phyloP scores from a whole-genome alignment of 2,113 vertebrate species.

The Trochalopteron elliotii region DNA sequence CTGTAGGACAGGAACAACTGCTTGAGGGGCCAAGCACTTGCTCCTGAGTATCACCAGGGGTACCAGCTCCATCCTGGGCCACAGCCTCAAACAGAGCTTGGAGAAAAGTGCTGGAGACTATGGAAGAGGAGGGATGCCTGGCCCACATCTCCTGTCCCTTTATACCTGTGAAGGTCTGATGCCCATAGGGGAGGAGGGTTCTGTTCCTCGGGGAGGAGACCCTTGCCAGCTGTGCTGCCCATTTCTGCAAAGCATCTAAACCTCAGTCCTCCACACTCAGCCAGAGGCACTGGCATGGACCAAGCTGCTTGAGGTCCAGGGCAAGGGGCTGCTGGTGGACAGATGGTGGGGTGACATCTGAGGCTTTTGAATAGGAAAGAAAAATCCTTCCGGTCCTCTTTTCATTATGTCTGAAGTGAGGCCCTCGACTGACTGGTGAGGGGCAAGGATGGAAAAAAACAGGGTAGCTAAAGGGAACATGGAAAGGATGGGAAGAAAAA shows the following conservation, averaged over 20 bases:
- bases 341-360: not conserved
- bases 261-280: not conserved
- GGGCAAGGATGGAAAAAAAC: not conserved
- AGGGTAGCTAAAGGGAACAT: not conserved
- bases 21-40: not conserved
- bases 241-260: not conserved
- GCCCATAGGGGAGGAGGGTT: rapidly evolving
- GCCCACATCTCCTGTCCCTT: not conserved
- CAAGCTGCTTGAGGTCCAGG: rapidly evolving
- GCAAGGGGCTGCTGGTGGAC: not conserved
- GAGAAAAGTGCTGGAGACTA: not conserved
- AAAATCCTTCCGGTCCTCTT: not conserved
- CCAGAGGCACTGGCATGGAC: not conserved
- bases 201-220: not conserved
- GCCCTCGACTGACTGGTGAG: not conserved
- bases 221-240: rapidly evolving
- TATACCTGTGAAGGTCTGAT: not conserved
- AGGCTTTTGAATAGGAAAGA: not conserved
- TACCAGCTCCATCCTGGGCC: not conserved
- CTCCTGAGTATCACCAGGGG: not conserved
- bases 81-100: not conserved
- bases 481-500: not conserved
- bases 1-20: not conserved
- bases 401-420: not conserved
- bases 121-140: not conserved